Percentiles rank a stretch among this genome's conserved stretches.
These are phyloP conservation scores for Drosophila sproati DNA, from an alignment of 1,140 invertebrate species.

Conservation along the genomic window DNA sequence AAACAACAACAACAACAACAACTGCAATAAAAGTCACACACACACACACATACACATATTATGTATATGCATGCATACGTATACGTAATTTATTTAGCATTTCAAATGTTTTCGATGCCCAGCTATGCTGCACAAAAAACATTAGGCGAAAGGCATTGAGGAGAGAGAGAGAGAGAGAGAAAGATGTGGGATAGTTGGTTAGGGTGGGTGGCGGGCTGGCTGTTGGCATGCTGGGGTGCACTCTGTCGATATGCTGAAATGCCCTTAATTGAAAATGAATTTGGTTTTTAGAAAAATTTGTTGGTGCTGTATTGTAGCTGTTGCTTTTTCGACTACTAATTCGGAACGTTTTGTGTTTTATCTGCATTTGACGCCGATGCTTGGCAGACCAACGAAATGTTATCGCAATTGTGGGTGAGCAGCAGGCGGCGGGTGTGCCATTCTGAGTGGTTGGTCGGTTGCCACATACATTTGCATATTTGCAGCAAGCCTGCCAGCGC, in stretches of 20 bases:
- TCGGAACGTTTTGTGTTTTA: conserved; percentile 77
- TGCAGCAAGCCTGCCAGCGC: conserved; percentile 55
- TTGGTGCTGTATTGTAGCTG: conserved; percentile 6
- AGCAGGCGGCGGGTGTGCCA: background rate
- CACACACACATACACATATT: conserved; percentile 13
- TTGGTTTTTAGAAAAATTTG: conserved; percentile 65
- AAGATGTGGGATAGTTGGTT: background rate
- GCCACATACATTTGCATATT: conserved; percentile 71
- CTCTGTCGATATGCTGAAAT: conserved; percentile 77
- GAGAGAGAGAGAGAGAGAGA: background rate
- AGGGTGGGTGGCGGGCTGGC: too few relatives aligned
- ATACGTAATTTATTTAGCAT: conserved; percentile 79
- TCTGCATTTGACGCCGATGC: conserved; percentile 66
- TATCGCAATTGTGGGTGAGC: conserved; percentile 26
- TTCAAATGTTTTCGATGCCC: conserved; percentile 61
- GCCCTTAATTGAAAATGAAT: conserved; percentile 82
- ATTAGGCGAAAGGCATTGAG: conserved; percentile 29
- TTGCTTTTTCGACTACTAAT: conserved; percentile 67
- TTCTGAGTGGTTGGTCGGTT: background rate
- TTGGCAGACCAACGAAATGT: conserved; percentile 35
- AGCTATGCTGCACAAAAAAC: conserved; percentile 35
- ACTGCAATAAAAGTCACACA: background rate
- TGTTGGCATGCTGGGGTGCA: conserved; percentile 10
- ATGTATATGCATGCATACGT: conserved; percentile 42
- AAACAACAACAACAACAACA: background rate